Evolutionary conservation across 2,113 vertebrate genomes (phyloP).

Genomic region (Macaca nemestrina): DNA sequence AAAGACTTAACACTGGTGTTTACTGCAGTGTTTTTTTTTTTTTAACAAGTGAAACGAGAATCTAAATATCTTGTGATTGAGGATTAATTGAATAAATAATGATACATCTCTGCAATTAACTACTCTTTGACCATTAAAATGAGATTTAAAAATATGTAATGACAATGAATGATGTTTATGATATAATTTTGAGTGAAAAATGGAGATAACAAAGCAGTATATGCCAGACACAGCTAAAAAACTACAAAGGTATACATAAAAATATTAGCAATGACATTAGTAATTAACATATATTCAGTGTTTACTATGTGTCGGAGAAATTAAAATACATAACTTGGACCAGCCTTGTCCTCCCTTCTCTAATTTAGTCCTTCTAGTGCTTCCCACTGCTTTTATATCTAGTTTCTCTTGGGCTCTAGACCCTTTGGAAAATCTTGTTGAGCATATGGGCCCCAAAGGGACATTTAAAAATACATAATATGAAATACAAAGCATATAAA

Average conservation of each 20-base stretch:
- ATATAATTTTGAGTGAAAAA: slow-evolving; percentile 14
- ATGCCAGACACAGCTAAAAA: background rate
- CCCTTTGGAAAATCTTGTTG: background rate
- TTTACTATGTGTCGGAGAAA: background rate
- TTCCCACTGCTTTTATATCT: background rate
- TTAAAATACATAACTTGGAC: background rate
- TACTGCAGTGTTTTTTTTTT: background rate
- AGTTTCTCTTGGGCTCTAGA: background rate
- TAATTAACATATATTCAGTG: background rate
- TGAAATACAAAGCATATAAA: background rate
- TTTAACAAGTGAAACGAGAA: background rate
- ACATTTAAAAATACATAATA: background rate
- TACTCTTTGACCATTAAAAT: background rate
- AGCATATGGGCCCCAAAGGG: background rate
- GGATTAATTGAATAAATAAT: background rate
- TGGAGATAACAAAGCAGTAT: background rate
- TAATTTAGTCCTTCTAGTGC: background rate
- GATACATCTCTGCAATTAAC: background rate
- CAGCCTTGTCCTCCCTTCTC: background rate
- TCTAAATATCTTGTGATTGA: background rate
- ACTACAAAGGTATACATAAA: background rate
- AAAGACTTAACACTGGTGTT: background rate
- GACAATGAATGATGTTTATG: background rate
- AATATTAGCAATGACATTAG: background rate
- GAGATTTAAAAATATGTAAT: background rate